Evolutionary conservation across 2,113 vertebrate species (phyloP).

Genomic region (Microcebus murinus): DNA sequence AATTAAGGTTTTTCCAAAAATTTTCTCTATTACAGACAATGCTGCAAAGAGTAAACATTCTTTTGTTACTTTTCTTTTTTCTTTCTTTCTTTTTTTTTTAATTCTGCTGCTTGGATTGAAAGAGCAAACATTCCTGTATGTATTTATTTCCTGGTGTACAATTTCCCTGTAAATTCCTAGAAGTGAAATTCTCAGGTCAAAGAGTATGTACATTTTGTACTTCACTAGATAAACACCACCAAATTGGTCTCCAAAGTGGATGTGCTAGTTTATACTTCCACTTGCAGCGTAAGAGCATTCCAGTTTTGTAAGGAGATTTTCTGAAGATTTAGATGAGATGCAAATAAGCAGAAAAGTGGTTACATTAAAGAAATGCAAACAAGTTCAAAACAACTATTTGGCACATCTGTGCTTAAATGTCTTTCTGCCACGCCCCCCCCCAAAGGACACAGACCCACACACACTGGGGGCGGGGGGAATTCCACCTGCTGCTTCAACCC

Average conservation of each 20-base stretch:
- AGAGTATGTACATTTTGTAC: not conserved
- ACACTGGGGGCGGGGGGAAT: not conserved
- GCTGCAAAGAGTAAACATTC: not conserved
- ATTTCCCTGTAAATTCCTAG: not conserved
- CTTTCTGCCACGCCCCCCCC: not conserved
- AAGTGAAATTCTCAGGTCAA: not conserved
- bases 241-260: not conserved
- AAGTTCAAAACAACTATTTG: not conserved
- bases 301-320: not conserved
- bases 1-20: not conserved
- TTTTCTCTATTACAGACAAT: conserved; percentile 4
- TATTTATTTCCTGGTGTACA: not conserved
- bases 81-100: too few relatives aligned
- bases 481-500: not conserved
- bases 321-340: not conserved
- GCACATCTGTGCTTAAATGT: not conserved
- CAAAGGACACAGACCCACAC: not conserved
- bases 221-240: not conserved
- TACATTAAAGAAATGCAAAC: not conserved
- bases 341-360: not conserved
- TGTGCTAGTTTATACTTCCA: not conserved
- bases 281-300: not conserved
- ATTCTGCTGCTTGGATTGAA: too few relatives aligned
- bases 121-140: not conserved
- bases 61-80: not conserved